Base-by-base conservation (phyloP, 2,888 invertebrate genomes). In the Orchestes rusci region DNA sequence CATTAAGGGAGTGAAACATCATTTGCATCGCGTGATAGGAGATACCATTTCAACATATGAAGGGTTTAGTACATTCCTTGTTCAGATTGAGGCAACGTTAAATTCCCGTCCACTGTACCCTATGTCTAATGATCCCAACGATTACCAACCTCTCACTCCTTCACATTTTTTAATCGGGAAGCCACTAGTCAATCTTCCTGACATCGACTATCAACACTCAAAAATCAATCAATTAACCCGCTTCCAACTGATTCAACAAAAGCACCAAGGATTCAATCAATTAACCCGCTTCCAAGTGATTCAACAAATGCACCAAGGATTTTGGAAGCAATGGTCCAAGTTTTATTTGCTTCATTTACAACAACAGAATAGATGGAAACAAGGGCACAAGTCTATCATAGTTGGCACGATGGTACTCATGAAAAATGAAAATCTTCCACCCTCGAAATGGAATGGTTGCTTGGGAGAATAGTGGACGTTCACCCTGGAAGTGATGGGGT, bases 241-340 rank as follows among this genome's bases (percentile, higher is more conserved):
- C 5, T 40, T 29, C 10, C 32, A 40, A 17, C n/a, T 40, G n/a
- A 16, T 40, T 12, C 40, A 32, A 32, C 40, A 40, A 31, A 12
- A 32, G 31, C 40, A 40, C 8, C 32, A 32, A 32, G 8, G 28
- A 4, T n/a, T n/a, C n/a, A n/a, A n/a, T n/a, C n/a, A n/a, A n/a
- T n/a, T n/a, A n/a, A n/a, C n/a, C n/a, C n/a, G n/a, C n/a, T n/a
- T n/a, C n/a, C n/a, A n/a, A n/a, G n/a, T n/a, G n/a, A n/a, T n/a
- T n/a, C n/a, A n/a, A n/a, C n/a, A n/a, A n/a, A n/a, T n/a, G n/a
- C n/a, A n/a, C n/a, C n/a, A n/a, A n/a, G n/a, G n/a, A n/a, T 32
- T 40, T 32, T 32, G 32, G 32, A 29, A 30, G 5, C 16, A 30
- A 8, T 40, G 40, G 32, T 17, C 16, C 23, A 23, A 23, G 10